Percentiles rank a stretch among this genome's conserved stretches.
These are phyloP conservation scores for Rhizoglyphus robini DNA, from an alignment of 1,140 invertebrate genomes.

Conservation along the genomic window DNA sequence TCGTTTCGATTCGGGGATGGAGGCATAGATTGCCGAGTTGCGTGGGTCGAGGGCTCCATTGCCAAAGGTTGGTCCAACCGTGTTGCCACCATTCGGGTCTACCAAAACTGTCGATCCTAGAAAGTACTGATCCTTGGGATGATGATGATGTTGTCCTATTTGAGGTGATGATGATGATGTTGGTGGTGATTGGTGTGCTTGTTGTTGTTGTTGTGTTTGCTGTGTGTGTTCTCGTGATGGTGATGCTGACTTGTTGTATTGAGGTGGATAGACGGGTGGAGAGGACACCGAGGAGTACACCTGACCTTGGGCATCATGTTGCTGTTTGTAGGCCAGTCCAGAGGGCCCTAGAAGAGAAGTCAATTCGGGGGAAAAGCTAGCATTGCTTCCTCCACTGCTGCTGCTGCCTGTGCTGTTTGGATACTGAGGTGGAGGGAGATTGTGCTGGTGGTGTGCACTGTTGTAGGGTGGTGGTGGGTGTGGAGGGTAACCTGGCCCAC, in stretches of 20 bases:
- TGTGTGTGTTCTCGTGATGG: not conserved
- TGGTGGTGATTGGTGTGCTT: not conserved
- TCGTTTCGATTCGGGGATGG: not conserved
- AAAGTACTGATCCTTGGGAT: not conserved
- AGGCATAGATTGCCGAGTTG: too few relatives aligned
- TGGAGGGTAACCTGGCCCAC: not conserved
- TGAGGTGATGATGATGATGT: constrained; percentile 1
- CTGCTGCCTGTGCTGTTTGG: not conserved
- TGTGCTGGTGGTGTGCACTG: not conserved
- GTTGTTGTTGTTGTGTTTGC: not conserved
- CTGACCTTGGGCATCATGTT: too few relatives aligned
- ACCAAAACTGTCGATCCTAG: not conserved
- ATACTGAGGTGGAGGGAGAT: not conserved
- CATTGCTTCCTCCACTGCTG: not conserved
- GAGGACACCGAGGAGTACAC: too few relatives aligned
- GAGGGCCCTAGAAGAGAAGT: too few relatives aligned
- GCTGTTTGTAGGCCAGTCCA: too few relatives aligned
- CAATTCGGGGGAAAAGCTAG: not conserved
- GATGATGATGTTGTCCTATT: not conserved
- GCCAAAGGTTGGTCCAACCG: too few relatives aligned
- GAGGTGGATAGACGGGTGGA: not conserved
- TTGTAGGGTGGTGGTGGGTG: not conserved
- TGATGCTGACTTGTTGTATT: not conserved
- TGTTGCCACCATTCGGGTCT: not conserved
- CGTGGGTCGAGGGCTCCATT: too few relatives aligned